These are phyloP conservation scores for Sarcoramphus papa DNA, from an alignment of 2,797 vertebrate species.

Conservation along the genomic window DNA sequence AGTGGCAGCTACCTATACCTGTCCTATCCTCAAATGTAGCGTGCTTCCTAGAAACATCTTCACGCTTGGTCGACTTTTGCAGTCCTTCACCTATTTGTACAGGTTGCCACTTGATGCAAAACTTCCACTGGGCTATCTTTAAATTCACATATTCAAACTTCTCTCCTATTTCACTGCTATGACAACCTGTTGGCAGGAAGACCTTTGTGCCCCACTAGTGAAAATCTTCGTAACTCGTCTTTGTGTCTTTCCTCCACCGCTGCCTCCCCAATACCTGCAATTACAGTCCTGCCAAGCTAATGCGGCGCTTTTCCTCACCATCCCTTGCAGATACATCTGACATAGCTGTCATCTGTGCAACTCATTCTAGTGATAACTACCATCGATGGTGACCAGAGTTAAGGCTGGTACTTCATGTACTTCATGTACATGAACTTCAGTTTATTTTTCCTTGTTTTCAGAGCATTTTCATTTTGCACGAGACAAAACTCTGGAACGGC, in stretches of 20 bases:
- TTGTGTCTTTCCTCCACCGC: background rate
- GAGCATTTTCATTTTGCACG: background rate
- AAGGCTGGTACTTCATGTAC: background rate
- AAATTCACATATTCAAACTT: background rate
- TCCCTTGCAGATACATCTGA: background rate
- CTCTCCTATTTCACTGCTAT: background rate
- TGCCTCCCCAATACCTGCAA: background rate
- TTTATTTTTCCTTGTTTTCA: background rate
- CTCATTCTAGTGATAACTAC: background rate
- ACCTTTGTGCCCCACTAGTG: background rate
- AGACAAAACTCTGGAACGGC: background rate
- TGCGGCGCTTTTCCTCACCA: background rate
- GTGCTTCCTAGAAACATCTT: background rate
- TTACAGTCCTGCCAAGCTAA: background rate
- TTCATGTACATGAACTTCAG: background rate
- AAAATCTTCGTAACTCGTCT: background rate
- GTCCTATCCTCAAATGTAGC: background rate
- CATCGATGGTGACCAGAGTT: rapidly evolving
- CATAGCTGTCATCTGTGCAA: background rate
- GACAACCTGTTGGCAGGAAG: background rate
- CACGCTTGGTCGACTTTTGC: background rate
- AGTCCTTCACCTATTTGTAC: background rate
- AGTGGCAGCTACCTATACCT: background rate
- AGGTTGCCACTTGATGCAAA: background rate
- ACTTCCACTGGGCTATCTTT: background rate